Evolutionary conservation across 2,113 vertebrate genomes (phyloP).

Genomic region (Charadrius vociferus): DNA sequence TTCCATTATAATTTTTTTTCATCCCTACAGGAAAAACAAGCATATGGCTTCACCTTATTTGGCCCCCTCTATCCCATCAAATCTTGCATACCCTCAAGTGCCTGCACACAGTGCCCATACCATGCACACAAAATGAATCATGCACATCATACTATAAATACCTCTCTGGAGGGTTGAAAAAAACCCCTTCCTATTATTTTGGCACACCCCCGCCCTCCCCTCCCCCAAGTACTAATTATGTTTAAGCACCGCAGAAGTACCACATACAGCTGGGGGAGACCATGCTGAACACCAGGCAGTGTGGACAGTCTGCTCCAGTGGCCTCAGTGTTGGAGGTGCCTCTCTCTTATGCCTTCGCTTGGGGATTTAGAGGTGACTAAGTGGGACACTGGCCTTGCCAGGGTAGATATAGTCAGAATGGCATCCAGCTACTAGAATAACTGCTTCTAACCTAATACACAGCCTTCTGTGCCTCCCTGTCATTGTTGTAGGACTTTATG

Average conservation of each 20-base stretch:
- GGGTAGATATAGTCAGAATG: background rate
- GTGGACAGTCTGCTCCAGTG: background rate
- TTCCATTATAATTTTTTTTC: background rate
- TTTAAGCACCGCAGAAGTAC: background rate
- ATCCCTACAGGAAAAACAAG: background rate
- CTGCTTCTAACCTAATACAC: background rate
- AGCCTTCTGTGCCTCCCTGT: background rate
- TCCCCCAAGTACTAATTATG: background rate
- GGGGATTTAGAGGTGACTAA: background rate
- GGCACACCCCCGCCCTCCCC: background rate
- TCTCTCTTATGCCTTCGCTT: rapidly evolving
- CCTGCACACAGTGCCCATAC: background rate
- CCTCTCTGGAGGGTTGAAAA: background rate
- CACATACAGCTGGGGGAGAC: background rate
- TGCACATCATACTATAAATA: background rate
- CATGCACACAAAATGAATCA: background rate
- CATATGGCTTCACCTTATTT: background rate
- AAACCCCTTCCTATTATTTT: background rate
- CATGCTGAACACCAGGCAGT: background rate
- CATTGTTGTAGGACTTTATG: background rate
- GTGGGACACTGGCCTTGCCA: background rate
- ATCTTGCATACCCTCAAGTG: background rate
- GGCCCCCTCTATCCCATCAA: background rate
- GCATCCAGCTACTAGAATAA: background rate
- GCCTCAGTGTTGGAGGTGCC: rapidly evolving